Conservation (phyloP, 30 jellyfish, hydroid and myxozoan genomes). For the Mastigias papua region DNA sequence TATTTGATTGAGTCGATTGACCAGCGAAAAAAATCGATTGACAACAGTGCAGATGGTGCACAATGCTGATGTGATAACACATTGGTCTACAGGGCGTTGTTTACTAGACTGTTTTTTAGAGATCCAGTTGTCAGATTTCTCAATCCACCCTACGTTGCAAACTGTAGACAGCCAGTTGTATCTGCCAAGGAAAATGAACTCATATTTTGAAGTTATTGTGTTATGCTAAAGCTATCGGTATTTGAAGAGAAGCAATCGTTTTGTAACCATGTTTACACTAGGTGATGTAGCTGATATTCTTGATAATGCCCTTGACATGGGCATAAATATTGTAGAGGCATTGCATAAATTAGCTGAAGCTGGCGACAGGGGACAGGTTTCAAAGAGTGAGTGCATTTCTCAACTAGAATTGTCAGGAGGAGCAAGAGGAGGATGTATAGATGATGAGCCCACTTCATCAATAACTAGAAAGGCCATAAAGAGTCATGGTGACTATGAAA, state of each 20-base stretch:
- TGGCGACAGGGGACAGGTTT: constrained; percentile 82
- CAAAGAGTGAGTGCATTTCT: constrained; percentile 67
- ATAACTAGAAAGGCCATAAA: background rate
- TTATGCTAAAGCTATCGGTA: no score
- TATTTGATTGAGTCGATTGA: no score
- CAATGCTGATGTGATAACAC: background rate
- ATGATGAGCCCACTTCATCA: background rate
- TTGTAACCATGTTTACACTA: constrained; percentile 83
- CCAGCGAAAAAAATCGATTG: background rate
- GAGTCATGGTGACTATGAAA: background rate
- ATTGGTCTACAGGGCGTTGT: background rate
- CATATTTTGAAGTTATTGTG: no score
- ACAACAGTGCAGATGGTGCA: background rate
- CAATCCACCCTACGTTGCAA: background rate
- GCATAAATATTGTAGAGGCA: constrained; percentile 92
- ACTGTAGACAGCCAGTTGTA: background rate
- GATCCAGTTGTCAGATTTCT: background rate
- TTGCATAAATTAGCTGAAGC: constrained; percentile 87
- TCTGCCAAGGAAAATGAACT: background rate
- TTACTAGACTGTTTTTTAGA: background rate
- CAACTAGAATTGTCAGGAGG: constrained; percentile 50
- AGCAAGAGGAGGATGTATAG: background rate
- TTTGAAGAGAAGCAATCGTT: background rate
- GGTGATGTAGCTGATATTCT: constrained; percentile 99
- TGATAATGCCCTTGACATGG: constrained; percentile 96